These are phyloP conservation scores for Drosophila crucigera DNA, from an alignment of 2,888 invertebrate genomes.

Conservation along the genomic window DNA sequence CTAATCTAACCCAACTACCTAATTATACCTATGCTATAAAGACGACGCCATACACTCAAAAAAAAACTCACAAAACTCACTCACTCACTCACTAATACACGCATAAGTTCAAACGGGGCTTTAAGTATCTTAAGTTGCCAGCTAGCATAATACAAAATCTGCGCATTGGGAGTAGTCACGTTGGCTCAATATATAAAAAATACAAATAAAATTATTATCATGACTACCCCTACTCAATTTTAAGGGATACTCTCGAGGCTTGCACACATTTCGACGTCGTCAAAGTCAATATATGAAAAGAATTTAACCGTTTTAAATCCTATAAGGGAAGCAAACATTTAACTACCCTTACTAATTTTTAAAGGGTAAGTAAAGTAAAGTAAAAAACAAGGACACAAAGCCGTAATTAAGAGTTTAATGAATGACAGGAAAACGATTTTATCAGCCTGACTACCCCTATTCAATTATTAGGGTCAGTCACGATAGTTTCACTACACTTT, in stretches of 20 bases:
- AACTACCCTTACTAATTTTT: conserved; percentile 19
- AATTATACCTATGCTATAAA: conserved; percentile 67
- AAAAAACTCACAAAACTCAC: conserved; percentile 26
- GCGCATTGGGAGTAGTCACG: conserved; percentile 37
- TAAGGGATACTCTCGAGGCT: background rate
- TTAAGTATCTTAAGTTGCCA: conserved; percentile 77
- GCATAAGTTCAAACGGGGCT: conserved; percentile 78
- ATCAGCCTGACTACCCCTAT: conserved; percentile 4
- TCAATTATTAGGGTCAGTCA: background rate
- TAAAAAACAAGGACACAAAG: background rate
- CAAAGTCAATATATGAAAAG: background rate
- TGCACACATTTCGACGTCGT: background rate
- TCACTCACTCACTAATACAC: conserved; percentile 70
- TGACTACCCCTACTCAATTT: background rate
- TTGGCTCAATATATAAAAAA: background rate
- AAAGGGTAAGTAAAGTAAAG: background rate
- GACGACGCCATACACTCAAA: conserved; percentile 58
- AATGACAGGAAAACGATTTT: conserved; percentile 7
- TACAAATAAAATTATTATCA: background rate
- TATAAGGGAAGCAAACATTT: background rate
- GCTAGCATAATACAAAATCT: conserved; percentile 68
- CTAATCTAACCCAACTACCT: conserved; percentile 74
- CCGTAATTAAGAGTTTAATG: background rate
- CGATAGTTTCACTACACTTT: background rate
- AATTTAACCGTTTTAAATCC: conserved; percentile 4